A percentile compares a stretch with the other conserved stretches of the same genome.
These are phyloP conservation scores for Neosalanx taihuensis DNA, from an alignment of 2,797 vertebrate species.

Conservation along the genomic window DNA sequence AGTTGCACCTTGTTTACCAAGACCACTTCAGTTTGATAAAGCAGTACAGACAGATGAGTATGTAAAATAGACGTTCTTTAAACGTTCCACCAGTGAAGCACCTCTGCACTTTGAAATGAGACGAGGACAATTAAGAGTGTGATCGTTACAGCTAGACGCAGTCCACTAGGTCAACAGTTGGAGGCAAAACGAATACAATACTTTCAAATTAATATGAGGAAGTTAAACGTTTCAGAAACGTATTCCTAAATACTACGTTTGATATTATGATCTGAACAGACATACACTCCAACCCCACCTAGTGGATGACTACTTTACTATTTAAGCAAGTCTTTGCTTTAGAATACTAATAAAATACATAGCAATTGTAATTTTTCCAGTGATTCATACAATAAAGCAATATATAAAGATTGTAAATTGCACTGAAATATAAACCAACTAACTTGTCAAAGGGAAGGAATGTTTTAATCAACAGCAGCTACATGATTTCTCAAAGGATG, in stretches of 20 bases:
- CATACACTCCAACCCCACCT: slow-evolving; percentile 7
- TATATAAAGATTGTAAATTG: slow-evolving; percentile 1
- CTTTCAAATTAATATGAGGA: too few relatives aligned
- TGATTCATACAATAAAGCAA: slow-evolving; percentile 7
- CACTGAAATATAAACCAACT: not conserved
- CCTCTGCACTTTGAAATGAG: slow-evolving; percentile 64
- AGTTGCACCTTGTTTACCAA: not conserved
- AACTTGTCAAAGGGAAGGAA: not conserved
- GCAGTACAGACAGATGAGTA: too few relatives aligned
- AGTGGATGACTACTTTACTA: slow-evolving; percentile 1
- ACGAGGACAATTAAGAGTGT: not conserved
- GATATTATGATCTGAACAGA: slow-evolving; percentile 1
- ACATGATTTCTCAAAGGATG: not conserved
- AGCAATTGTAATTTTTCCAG: not conserved
- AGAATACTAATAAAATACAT: slow-evolving; percentile 11
- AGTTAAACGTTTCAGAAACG: too few relatives aligned
- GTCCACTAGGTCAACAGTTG: not conserved
- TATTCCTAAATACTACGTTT: not conserved
- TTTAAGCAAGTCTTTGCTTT: slow-evolving; percentile 10
- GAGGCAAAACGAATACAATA: too few relatives aligned
- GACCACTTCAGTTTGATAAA: not conserved
- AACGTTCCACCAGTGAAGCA: slow-evolving; percentile 48
- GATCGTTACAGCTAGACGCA: not conserved
- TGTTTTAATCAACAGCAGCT: not conserved
- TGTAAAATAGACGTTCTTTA: not conserved